Percentiles rank a stretch among this genome's conserved stretches.
Conservation (phyloP, 2,113 vertebrate genomes). For the Bos indicus region DNA sequence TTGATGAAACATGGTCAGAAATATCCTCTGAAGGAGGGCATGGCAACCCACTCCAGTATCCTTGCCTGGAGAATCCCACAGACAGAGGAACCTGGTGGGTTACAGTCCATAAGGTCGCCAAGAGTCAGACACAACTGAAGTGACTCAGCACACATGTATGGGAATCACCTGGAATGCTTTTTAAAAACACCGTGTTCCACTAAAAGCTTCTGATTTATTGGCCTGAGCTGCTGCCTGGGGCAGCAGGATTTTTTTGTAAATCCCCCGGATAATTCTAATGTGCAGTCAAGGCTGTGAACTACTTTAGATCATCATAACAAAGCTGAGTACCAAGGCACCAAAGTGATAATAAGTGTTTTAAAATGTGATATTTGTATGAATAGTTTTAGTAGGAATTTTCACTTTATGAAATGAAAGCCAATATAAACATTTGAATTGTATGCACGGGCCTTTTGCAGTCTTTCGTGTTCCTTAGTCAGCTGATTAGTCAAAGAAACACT, state of each 20-base stretch:
- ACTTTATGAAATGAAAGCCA: constrained; percentile 7
- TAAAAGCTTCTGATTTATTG: not conserved
- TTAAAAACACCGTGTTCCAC: not conserved
- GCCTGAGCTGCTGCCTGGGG: not conserved
- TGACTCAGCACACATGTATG: fast-evolving
- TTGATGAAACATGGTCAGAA: not conserved
- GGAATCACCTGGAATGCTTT: not conserved
- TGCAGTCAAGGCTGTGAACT: not conserved
- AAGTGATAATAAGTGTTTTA: not conserved
- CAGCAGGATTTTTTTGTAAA: not conserved
- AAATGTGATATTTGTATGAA: not conserved
- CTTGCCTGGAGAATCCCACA: not conserved
- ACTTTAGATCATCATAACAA: not conserved
- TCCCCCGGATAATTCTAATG: not conserved
- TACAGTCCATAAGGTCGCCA: not conserved
- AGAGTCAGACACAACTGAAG: not conserved
- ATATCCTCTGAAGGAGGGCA: not conserved
- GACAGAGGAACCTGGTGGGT: not conserved
- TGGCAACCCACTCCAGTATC: not conserved
- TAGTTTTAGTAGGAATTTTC: not conserved
- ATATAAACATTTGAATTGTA: not conserved
- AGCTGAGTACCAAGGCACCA: not conserved
- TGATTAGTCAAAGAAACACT: not conserved
- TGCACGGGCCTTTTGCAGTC: not conserved
- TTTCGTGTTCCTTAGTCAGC: not conserved